A percentile compares a stretch with the other conserved stretches of the same genome.
Evolutionary conservation across 2,797 vertebrate species (phyloP).

Genomic region (Poecilia picta): DNA sequence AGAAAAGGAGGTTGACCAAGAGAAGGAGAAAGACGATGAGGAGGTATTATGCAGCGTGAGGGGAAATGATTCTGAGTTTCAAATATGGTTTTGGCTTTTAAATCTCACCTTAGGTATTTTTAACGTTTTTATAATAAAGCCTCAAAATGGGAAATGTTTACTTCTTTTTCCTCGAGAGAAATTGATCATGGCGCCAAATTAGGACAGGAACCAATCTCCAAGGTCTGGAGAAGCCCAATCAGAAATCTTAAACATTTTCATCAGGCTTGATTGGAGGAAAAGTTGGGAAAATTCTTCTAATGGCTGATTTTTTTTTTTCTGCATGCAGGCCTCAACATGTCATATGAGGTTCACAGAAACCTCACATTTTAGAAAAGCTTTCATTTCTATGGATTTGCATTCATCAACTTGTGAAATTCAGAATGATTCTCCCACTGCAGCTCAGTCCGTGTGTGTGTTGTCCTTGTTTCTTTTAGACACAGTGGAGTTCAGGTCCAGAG

Average conservation of each 20-base stretch:
- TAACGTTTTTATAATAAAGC: background rate
- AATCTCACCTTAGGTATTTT: slow-evolving; percentile 10
- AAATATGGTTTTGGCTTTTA: slow-evolving; percentile 12
- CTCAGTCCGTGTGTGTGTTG: slow-evolving; percentile 30
- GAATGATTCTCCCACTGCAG: slow-evolving; percentile 55
- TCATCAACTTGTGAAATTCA: slow-evolving; percentile 68
- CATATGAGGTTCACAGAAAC: slow-evolving; percentile 7
- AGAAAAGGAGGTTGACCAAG: slow-evolving; percentile 56
- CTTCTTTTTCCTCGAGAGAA: background rate
- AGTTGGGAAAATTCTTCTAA: slow-evolving; percentile 8
- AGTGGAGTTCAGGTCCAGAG: slow-evolving; percentile 54
- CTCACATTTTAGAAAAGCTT: slow-evolving; percentile 22
- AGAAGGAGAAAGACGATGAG: slow-evolving; percentile 69
- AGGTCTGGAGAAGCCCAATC: background rate
- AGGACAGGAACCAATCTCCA: slow-evolving; percentile 10
- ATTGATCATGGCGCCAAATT: background rate
- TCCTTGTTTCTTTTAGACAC: slow-evolving; percentile 48
- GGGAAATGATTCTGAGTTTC: slow-evolving; percentile 64
- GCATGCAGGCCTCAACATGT: slow-evolving; percentile 4
- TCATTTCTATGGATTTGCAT: slow-evolving; percentile 53
- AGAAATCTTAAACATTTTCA: background rate
- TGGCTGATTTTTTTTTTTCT: background rate
- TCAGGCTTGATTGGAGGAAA: background rate
- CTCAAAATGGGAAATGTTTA: background rate
- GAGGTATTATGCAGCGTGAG: slow-evolving; percentile 73